Percentiles rank a stretch among this genome's conserved stretches.
phyloP scores from a whole-genome alignment of 2,797 vertebrate genomes.

The Acropternis orthonyx region DNA sequence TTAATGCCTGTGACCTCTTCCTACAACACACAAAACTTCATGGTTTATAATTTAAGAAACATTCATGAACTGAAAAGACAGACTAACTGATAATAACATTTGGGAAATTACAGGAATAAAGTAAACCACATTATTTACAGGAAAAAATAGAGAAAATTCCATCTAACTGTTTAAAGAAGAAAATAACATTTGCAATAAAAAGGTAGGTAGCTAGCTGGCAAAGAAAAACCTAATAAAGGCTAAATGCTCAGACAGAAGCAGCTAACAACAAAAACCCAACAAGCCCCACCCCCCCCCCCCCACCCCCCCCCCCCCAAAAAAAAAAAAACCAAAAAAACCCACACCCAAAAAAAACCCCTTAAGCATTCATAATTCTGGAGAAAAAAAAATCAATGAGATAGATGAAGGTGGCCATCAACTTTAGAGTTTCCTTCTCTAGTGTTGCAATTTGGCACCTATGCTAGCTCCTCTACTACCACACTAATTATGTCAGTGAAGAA shows the following conservation, averaged over 20 bases:
- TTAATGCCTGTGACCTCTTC: neutral
- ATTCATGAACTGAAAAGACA: neutral
- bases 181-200: neutral
- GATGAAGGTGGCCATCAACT: neutral
- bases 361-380: neutral
- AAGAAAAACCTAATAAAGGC: neutral
- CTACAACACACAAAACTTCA: neutral
- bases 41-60: neutral
- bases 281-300: too few relatives aligned
- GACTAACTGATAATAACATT: neutral
- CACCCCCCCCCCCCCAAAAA: too few relatives aligned
- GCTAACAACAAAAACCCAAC: neutral
- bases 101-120: neutral
- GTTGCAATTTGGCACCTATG: neutral
- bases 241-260: neutral
- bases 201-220: neutral
- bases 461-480: neutral
- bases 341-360: neutral
- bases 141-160: neutral
- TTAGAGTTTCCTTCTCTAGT: neutral
- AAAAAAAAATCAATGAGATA: neutral
- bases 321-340: too few relatives aligned
- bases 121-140: neutral
- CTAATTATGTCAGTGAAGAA: neutral
- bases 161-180: neutral